phyloP scores from a whole-genome alignment of 2,797 vertebrate species.

The Phrynocephalus forsythii region DNA sequence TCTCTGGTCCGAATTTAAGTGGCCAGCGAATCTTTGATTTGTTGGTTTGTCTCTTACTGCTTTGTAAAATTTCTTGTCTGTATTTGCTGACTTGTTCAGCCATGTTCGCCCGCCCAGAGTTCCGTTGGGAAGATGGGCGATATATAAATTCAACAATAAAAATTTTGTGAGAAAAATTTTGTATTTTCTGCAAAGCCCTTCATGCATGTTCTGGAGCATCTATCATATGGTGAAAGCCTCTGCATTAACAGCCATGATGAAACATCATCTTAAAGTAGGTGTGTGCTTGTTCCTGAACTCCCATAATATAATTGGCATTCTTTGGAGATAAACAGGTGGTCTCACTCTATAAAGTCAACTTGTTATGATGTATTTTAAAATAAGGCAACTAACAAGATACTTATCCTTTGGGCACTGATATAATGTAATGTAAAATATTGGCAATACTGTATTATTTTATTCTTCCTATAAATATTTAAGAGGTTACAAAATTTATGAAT shows the following conservation, averaged over 20 bases:
- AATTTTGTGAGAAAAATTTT: too few relatives aligned
- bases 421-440: conserved; percentile 28
- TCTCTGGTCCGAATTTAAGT: too few relatives aligned
- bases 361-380: conserved; percentile 35
- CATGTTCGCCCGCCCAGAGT: too few relatives aligned
- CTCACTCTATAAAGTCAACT: conserved; percentile 2
- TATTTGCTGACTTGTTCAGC: too few relatives aligned
- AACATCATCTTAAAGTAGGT: not conserved
- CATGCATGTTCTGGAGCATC: not conserved
- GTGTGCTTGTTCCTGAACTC: not conserved
- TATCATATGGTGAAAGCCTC: not conserved
- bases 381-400: conserved; percentile 28
- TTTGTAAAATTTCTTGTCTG: too few relatives aligned
- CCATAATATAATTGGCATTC: conserved; percentile 4
- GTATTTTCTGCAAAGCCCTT: not conserved
- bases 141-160: too few relatives aligned
- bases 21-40: too few relatives aligned
- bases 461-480: conserved; percentile 40
- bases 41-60: too few relatives aligned
- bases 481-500: conserved; percentile 43
- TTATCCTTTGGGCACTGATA: conserved; percentile 17
- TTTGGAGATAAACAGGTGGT: conserved; percentile 31
- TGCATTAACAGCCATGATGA: not conserved
- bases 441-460: conserved; percentile 37
- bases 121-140: too few relatives aligned